Percentiles rank a stretch among this genome's conserved stretches.
Evolutionary conservation across 2,888 invertebrate species (phyloP).

Genomic region (Watsonalla cultraria): DNA sequence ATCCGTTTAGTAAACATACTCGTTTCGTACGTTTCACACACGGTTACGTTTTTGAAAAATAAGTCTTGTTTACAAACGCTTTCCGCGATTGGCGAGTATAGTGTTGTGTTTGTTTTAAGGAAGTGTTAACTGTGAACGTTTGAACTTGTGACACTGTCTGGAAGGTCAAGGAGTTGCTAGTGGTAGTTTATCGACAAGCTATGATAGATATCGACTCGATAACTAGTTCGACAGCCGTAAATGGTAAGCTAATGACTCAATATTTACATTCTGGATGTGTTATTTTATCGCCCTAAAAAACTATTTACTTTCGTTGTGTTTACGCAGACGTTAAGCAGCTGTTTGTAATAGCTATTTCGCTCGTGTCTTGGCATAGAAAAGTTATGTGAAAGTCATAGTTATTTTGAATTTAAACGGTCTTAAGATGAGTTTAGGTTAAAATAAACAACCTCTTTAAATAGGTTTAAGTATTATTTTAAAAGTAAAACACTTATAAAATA

Average conservation of each 20-base stretch:
- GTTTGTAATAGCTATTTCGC: not conserved
- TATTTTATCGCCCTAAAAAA: not conserved
- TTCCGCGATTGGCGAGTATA: constrained; percentile 23
- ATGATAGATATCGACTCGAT: constrained; percentile 16
- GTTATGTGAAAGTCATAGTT: not conserved
- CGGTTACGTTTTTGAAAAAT: constrained; percentile 40
- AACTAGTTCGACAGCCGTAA: constrained; percentile 18
- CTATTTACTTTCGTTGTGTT: not conserved
- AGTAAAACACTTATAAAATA: too few relatives aligned
- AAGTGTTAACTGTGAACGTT: constrained; percentile 33
- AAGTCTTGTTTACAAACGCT: constrained; percentile 42
- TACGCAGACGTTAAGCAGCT: not conserved
- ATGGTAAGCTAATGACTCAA: constrained; percentile 34
- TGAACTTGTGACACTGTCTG: constrained; percentile 41
- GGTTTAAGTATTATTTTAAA: too few relatives aligned
- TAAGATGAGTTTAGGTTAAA: not conserved
- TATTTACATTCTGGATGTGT: not conserved
- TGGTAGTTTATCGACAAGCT: constrained; percentile 24
- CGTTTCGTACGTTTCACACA: not conserved
- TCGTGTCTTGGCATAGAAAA: too few relatives aligned
- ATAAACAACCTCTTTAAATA: too few relatives aligned
- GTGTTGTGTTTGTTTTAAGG: constrained; percentile 31
- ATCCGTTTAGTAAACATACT: not conserved
- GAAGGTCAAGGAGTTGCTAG: constrained; percentile 49
- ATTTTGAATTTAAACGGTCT: not conserved